Evolutionary conservation across 2,888 invertebrate genomes (phyloP).

Genomic region (Cataglyphis livida): DNA sequence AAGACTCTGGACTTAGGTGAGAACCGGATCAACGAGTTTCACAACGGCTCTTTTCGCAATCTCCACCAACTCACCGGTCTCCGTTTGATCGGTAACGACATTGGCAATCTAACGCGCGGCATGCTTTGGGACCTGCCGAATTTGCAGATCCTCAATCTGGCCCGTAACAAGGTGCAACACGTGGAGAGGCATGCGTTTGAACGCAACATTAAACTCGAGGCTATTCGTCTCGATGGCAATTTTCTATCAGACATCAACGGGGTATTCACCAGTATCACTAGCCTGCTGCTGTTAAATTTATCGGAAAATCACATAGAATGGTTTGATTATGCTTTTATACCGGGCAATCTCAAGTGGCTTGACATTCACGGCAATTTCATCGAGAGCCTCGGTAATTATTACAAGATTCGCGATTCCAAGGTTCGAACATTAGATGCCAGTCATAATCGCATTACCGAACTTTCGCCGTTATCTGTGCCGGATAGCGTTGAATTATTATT

Average conservation of each 20-base stretch:
- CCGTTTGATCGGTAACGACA: conserved; percentile 95
- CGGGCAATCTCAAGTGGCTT: conserved; percentile 95
- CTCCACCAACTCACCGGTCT: conserved; percentile 95
- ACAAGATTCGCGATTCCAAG: conserved; percentile 89
- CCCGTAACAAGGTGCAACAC: conserved; percentile 95
- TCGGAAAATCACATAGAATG: conserved; percentile 96
- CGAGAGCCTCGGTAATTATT: conserved; percentile 95
- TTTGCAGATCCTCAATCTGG: conserved; percentile 94
- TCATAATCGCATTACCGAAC: conserved; percentile 94
- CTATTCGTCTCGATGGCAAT: conserved; percentile 95
- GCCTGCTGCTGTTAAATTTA: conserved; percentile 94
- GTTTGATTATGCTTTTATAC: conserved; percentile 97
- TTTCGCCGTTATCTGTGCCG: conserved; percentile 94
- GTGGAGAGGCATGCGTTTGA: conserved; percentile 95
- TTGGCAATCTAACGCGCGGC: conserved; percentile 93
- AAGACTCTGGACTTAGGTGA: conserved; percentile 96
- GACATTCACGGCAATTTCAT: conserved; percentile 97
- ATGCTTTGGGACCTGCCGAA: conserved; percentile 95
- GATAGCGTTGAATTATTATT: conserved; percentile 95
- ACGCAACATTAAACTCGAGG: conserved; percentile 93
- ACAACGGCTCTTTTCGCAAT: conserved; percentile 94
- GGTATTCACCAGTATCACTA: conserved; percentile 94
- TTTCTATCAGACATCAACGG: conserved; percentile 96
- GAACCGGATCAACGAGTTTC: conserved; percentile 94
- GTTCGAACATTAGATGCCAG: conserved; percentile 95